phyloP scores from a whole-genome alignment of 2,888 invertebrate species.

The Steinernema scapterisci region DNA sequence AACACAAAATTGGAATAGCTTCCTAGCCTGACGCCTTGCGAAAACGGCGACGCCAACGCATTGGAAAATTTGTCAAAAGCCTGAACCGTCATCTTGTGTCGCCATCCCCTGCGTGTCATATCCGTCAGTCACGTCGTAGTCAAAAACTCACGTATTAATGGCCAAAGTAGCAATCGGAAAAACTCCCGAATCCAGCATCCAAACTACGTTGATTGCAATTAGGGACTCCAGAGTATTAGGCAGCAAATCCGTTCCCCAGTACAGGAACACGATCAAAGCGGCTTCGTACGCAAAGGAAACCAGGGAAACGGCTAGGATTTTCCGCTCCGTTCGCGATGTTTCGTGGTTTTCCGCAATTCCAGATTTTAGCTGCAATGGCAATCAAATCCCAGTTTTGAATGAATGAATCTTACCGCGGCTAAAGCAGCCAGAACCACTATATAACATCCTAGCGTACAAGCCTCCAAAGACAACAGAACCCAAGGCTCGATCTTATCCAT shows the following conservation, averaged over 20 bases:
- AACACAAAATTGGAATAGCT: too few species aligned
- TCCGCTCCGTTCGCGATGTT: not conserved
- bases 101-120: too few species aligned
- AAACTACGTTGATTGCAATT: not conserved
- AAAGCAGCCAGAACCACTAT: not conserved
- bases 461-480: not conserved
- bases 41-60: too few species aligned
- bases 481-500: not conserved
- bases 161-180: not conserved
- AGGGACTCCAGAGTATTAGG: not conserved
- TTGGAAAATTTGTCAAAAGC: too few species aligned
- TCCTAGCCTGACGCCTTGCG: too few species aligned
- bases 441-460: not conserved
- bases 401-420: too few species aligned
- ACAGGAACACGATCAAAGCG: not conserved
- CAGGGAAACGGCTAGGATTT: not conserved
- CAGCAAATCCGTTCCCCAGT: not conserved
- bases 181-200: conserved; percentile 9
- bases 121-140: too few species aligned
- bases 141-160: conserved; percentile 10
- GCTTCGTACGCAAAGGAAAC: not conserved
- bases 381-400: too few species aligned
- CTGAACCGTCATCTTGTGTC: too few species aligned
- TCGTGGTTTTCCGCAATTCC: too few species aligned
- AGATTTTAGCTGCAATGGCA: too few species aligned